phyloP scores from a whole-genome alignment of 1,140 invertebrate genomes.

The Camponotus vicinus region DNA sequence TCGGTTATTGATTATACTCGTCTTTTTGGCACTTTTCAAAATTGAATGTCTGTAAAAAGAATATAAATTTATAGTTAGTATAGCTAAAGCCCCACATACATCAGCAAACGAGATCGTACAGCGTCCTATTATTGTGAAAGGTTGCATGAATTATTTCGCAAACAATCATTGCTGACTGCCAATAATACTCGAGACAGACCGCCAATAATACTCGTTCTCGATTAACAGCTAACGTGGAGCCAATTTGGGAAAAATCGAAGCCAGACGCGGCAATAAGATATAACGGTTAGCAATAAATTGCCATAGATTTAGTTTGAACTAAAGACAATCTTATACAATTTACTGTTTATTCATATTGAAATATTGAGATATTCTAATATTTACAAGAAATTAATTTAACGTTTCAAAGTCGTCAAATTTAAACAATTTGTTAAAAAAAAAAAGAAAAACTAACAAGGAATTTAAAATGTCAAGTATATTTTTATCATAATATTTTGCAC shows the following conservation, averaged over 20 bases:
- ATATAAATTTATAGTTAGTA: conserved; percentile 38
- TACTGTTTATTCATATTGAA: not conserved
- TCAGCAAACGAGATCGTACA: conserved; percentile 11
- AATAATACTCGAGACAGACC: conserved; percentile 31
- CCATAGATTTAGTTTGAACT: conserved; percentile 10
- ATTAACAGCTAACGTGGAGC: conserved; percentile 50
- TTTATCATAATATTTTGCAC: not conserved
- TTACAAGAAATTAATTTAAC: not conserved
- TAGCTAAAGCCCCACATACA: not conserved
- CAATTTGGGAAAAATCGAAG: conserved; percentile 66
- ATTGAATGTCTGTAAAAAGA: not conserved
- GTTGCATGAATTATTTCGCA: conserved; percentile 56
- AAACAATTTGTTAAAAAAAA: not conserved
- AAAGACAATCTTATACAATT: not conserved
- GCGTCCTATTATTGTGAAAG: conserved; percentile 57
- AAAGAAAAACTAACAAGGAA: not conserved
- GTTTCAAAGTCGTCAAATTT: not conserved
- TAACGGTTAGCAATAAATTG: conserved; percentile 26
- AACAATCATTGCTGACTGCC: conserved; percentile 61
- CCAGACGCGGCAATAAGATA: conserved; percentile 58
- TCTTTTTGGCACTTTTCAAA: not conserved
- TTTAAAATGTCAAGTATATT: not conserved
- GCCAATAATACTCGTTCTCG: conserved; percentile 59
- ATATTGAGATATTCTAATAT: not conserved
- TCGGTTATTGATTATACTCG: not conserved